These are phyloP conservation scores for Nixonia krombeini DNA, from an alignment of 1,140 invertebrate genomes.

Conservation along the genomic window DNA sequence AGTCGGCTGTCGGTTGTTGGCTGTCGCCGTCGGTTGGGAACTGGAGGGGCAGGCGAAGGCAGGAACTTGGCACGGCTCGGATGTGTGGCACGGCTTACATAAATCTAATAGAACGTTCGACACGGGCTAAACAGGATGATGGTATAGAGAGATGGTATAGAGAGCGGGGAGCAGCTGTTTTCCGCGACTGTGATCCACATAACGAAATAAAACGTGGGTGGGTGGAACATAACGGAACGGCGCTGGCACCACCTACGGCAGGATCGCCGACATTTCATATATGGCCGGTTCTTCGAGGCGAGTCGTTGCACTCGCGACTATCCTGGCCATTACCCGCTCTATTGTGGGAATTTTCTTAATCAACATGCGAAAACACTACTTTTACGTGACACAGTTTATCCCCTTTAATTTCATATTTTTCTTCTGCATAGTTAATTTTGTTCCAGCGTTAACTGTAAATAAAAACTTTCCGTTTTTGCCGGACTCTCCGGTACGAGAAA, in stretches of 20 bases:
- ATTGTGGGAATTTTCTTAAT: constrained; percentile 1
- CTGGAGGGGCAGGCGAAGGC: constrained; percentile 9
- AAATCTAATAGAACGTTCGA: constrained; percentile 50
- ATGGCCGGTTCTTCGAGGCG: constrained; percentile 26
- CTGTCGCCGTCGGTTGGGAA: too few species aligned
- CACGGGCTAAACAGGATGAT: too few species aligned
- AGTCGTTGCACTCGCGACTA: constrained; percentile 6
- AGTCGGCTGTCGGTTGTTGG: too few species aligned
- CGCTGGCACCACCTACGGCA: constrained; percentile 34
- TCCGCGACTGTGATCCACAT: constrained; percentile 47
- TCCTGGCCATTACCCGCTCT: neutral
- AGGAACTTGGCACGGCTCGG: constrained; percentile 18
- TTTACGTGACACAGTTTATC: neutral
- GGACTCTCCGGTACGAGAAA: too few species aligned
- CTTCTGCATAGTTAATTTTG: too few species aligned
- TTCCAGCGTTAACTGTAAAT: too few species aligned
- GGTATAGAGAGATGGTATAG: constrained; percentile 36
- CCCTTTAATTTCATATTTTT: too few species aligned
- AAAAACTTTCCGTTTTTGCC: too few species aligned
- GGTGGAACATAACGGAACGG: constrained; percentile 56
- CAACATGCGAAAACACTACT: neutral
- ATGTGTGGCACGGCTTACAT: constrained; percentile 39
- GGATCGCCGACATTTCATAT: constrained; percentile 43
- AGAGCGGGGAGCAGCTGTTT: constrained; percentile 31
- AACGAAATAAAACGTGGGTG: constrained; percentile 48